Base-by-base conservation (phyloP, 2,888 invertebrate genomes). In the Eupsilia transversa region DNA sequence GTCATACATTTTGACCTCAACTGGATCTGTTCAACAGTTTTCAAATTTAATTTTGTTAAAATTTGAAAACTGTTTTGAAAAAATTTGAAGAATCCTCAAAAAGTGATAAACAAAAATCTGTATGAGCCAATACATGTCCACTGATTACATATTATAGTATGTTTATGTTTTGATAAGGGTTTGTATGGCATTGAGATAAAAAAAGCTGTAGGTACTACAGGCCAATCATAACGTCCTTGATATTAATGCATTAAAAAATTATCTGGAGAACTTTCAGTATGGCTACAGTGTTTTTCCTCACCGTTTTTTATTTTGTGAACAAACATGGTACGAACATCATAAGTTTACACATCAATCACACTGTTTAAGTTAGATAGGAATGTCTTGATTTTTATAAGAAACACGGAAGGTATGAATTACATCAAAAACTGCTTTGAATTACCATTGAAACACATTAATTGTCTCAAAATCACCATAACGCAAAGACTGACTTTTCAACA, bases 311-410 rank as follows among this genome's bases (percentile, higher is more conserved):
- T 79, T 60, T 41, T 0, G 1, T 41, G 7, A 72, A 43, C 43
- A 76, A 71, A 79, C 52, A 79, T 30, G 7, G 20, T 43, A 35
- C 3, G 38, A 27, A 30, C 30, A 60, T 17, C 12, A 9, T 2
- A 17, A 61, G 38, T 79, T 79, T 54, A 43, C 60, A 54, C 72
- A 73, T 76, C 76, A 79, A 76, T 79, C 73, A 76, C 23, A 72
- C 1, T 76, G 73, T 79, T 61, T 72, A 46, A 33, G 6, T 27
- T 49, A 73, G 74, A 74, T 73, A 49, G 38, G 38, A 33, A 41
- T 20, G 10, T 38, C 56, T 23, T n/a, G 30, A 69, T 69, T 20
- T 52, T 52, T 49, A 5, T 6, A 70, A 43, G 20, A 79, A 43
- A 71, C 7, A 33, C 3, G 14, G 7, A 38, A 14, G 6, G 2